A percentile compares a stretch with the other conserved stretches of the same genome.
These are phyloP conservation scores for Pteruthius melanotis DNA, from an alignment of 2,113 vertebrate genomes.

Conservation along the genomic window DNA sequence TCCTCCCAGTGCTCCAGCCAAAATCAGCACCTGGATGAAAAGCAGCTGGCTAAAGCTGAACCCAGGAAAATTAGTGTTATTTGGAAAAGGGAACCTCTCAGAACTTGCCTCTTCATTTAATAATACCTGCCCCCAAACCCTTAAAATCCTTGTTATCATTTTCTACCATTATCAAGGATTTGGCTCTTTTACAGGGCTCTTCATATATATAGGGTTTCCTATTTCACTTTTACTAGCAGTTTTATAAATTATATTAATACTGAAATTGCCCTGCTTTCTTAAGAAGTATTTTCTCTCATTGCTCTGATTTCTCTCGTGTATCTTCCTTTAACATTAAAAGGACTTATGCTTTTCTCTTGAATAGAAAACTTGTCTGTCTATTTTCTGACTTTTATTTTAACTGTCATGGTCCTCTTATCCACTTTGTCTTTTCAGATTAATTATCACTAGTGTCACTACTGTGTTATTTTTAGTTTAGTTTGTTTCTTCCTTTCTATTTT, in stretches of 20 bases:
- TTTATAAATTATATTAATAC: not conserved
- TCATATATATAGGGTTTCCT: not conserved
- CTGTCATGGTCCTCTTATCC: not conserved
- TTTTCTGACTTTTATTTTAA: not conserved
- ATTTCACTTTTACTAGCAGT: not conserved
- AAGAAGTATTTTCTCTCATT: not conserved
- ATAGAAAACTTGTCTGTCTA: not conserved
- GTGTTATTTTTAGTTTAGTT: not conserved
- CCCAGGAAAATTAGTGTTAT: slow-evolving; percentile 41
- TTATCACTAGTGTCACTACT: not conserved
- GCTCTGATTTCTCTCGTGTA: not conserved
- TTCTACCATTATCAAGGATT: not conserved
- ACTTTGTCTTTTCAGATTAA: not conserved
- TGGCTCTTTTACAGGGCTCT: slow-evolving; percentile 27
- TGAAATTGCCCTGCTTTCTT: not conserved
- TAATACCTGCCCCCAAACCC: slow-evolving; percentile 37
- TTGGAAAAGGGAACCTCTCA: slow-evolving; percentile 44
- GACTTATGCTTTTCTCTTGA: not conserved
- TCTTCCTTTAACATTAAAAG: not conserved
- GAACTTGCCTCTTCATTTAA: slow-evolving; percentile 34
- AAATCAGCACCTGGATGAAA: slow-evolving; percentile 63
- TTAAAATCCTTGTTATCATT: slow-evolving; percentile 38
- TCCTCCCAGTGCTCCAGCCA: slow-evolving; percentile 41
- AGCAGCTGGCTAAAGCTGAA: slow-evolving; percentile 57
- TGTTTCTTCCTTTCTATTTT: not conserved